phyloP scores from a whole-genome alignment of 2,797 vertebrate genomes.

The Coregonus suidteri region DNA sequence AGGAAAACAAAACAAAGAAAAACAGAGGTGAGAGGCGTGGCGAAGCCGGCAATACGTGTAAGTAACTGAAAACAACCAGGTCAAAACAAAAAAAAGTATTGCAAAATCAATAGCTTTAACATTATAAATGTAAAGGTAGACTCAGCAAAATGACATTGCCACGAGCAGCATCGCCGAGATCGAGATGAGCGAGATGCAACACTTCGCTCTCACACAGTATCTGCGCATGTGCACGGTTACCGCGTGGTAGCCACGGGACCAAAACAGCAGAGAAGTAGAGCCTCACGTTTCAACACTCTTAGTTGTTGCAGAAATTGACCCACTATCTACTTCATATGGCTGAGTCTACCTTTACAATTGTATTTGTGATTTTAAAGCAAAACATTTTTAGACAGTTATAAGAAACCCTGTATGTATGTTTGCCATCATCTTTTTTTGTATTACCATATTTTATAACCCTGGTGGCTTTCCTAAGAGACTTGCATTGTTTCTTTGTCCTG shows the following conservation, averaged over 20 bases:
- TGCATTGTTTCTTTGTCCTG: no score
- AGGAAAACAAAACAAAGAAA: slow-evolving; percentile 21
- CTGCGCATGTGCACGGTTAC: no score
- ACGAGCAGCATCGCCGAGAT: no score
- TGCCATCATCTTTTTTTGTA: no score
- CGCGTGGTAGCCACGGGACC: no score
- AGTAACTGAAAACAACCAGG: neutral
- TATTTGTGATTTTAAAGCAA: neutral
- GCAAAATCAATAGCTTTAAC: neutral
- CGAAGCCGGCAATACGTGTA: slow-evolving; percentile 43
- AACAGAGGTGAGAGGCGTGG: slow-evolving; percentile 33
- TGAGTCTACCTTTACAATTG: neutral
- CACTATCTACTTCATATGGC: neutral
- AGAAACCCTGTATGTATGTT: no score
- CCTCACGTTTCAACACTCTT: no score
- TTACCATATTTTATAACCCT: neutral
- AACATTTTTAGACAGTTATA: neutral
- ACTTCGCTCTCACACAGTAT: no score
- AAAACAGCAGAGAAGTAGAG: no score
- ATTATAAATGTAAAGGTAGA: neutral
- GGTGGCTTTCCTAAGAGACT: neutral
- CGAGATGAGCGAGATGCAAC: no score
- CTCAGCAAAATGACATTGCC: no score
- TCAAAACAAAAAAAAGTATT: neutral
- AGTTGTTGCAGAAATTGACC: no score